Percentiles rank a stretch among this genome's conserved stretches.
Evolutionary conservation across 2,888 invertebrate species (phyloP).

Genomic region (Xestia c-nigrum): DNA sequence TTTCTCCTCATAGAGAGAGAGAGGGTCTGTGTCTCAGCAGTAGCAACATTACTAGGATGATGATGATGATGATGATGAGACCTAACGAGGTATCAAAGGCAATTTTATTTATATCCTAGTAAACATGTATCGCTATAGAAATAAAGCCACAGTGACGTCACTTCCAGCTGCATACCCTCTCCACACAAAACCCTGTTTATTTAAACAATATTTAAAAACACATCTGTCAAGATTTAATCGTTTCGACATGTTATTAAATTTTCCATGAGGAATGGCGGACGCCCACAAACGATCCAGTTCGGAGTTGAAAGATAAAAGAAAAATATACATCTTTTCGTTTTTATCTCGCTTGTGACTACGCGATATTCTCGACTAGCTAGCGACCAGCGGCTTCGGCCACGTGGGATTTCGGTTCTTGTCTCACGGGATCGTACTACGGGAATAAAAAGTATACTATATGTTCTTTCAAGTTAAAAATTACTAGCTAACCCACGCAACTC

Average conservation of each 20-base stretch:
- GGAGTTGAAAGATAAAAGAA: conserved; percentile 38
- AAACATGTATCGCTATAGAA: not conserved
- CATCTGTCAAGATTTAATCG: conserved; percentile 46
- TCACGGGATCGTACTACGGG: not conserved
- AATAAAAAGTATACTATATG: too few species aligned
- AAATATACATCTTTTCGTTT: conserved; percentile 39
- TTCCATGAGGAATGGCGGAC: conserved; percentile 31
- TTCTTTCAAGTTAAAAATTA: not conserved
- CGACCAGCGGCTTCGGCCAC: not conserved
- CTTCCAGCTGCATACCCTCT: conserved; percentile 35
- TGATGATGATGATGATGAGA: too few species aligned
- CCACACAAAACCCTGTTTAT: conserved; percentile 37
- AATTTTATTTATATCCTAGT: not conserved
- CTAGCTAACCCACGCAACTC: too few species aligned
- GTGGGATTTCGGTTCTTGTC: not conserved
- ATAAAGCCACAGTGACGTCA: conserved; percentile 24
- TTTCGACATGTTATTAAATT: conserved; percentile 49
- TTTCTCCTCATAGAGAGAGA: too few species aligned
- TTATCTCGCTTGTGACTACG: conserved; percentile 9
- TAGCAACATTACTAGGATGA: too few species aligned
- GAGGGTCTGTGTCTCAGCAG: too few species aligned
- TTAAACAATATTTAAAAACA: conserved; percentile 56
- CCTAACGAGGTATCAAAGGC: too few species aligned
- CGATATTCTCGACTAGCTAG: not conserved
- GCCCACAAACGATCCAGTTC: conserved; percentile 42